phyloP scores from a whole-genome alignment of 2,113 vertebrate genomes.

The Aviceda subcristata region DNA sequence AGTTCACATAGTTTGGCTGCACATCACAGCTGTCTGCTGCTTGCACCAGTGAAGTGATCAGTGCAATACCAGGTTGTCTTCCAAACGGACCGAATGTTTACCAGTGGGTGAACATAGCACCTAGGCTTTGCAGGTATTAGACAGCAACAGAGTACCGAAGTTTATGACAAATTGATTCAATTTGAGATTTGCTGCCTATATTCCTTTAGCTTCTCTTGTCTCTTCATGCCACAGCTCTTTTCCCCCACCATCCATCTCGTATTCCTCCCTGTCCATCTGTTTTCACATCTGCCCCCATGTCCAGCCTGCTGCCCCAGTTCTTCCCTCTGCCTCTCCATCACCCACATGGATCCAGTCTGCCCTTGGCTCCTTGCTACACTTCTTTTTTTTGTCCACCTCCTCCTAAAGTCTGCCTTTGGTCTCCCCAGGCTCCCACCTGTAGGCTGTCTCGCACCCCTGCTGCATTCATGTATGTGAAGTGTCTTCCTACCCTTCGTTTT shows the following conservation, averaged over 20 bases:
- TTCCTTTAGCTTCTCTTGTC: neutral
- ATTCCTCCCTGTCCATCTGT: neutral
- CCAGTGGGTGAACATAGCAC: accelerated
- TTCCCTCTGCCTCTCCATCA: neutral
- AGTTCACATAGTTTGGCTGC: neutral
- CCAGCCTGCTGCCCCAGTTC: neutral
- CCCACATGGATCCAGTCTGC: neutral
- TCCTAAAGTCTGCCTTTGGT: neutral
- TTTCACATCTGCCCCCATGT: neutral
- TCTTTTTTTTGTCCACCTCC: neutral
- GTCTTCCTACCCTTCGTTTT: neutral
- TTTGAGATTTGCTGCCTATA: neutral
- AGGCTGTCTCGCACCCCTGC: neutral
- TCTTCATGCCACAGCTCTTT: neutral
- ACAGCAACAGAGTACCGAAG: neutral
- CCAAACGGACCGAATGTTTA: neutral
- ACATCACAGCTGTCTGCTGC: neutral
- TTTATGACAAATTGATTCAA: neutral
- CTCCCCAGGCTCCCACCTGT: neutral
- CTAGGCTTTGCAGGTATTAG: neutral
- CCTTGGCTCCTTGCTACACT: neutral
- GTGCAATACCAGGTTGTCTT: neutral
- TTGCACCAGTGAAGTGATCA: neutral
- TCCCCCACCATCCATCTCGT: neutral
- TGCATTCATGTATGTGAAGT: neutral